Evolutionary conservation across 2,888 invertebrate genomes (phyloP).

Genomic region (Eristalinus aeneus): DNA sequence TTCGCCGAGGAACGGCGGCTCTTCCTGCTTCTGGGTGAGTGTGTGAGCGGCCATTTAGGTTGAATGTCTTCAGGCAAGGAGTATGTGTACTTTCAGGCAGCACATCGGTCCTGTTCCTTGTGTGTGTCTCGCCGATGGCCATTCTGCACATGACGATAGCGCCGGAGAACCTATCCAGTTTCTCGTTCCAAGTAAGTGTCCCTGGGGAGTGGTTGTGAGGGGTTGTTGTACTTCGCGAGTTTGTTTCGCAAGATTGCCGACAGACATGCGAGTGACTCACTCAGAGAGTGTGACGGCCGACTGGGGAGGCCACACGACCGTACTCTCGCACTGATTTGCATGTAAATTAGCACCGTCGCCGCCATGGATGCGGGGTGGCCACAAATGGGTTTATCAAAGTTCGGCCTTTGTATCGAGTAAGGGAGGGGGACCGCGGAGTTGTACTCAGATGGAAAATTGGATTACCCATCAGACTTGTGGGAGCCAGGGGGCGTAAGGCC

Average conservation of each 20-base stretch:
- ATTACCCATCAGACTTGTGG: background rate
- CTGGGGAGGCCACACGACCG: background rate
- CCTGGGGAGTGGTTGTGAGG: background rate
- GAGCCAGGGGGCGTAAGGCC: background rate
- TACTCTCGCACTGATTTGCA: conserved; percentile 25
- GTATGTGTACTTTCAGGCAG: conserved; percentile 77
- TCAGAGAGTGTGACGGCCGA: background rate
- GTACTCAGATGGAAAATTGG: background rate
- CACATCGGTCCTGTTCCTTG: conserved; percentile 85
- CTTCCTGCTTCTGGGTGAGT: conserved; percentile 83
- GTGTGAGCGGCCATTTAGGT: background rate
- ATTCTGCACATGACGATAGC: conserved; percentile 86
- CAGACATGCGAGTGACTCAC: conserved; percentile 1
- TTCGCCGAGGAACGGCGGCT: conserved; percentile 86
- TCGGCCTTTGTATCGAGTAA: background rate
- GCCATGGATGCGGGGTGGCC: background rate
- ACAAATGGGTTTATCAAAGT: background rate
- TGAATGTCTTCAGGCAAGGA: background rate
- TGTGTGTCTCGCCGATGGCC: conserved; percentile 88
- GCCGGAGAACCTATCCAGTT: conserved; percentile 83
- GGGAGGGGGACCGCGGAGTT: background rate
- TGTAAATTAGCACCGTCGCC: conserved; percentile 11
- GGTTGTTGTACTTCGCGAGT: conserved; percentile 7
- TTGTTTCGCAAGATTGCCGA: conserved; percentile 1
- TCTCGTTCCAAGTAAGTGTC: conserved; percentile 84